Evolutionary conservation across 2,113 vertebrate genomes (phyloP).

Genomic region (Athene noctua): DNA sequence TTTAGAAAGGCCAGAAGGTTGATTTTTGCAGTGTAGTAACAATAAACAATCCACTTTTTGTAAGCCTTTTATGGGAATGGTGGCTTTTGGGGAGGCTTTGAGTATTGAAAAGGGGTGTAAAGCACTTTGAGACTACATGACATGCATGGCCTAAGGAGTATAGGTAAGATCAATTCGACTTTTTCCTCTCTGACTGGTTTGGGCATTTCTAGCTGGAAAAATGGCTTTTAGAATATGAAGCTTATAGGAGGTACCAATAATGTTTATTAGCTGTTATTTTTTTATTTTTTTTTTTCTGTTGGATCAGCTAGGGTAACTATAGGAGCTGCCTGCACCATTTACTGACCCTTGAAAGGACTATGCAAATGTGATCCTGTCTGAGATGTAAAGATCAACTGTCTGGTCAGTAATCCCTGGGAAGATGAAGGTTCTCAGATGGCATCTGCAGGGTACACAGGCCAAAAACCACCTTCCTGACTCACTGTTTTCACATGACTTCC

Average conservation of each 20-base stretch:
- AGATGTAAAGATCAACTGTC: background rate
- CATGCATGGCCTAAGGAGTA: background rate
- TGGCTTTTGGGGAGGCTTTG: background rate
- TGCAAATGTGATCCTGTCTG: background rate
- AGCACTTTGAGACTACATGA: background rate
- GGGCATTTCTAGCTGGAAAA: background rate
- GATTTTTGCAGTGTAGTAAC: background rate
- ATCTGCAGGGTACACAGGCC: background rate
- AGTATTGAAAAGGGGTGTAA: background rate
- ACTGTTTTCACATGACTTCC: background rate
- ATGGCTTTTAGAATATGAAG: background rate
- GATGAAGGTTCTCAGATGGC: background rate
- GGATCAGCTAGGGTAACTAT: background rate
- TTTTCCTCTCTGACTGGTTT: background rate
- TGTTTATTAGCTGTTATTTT: background rate
- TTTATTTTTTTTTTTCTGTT: background rate
- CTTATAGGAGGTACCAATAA: background rate
- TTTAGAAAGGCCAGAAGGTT: background rate
- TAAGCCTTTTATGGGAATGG: background rate
- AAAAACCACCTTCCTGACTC: background rate
- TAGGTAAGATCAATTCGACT: background rate
- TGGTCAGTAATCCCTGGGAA: background rate
- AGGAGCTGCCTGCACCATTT: background rate
- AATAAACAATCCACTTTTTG: slow-evolving; percentile 36
- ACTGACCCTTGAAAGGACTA: background rate